Percentiles rank a stretch among this genome's conserved stretches.
phyloP scores from a whole-genome alignment of 2,888 invertebrate genomes.

The Scaptomyza parva region DNA sequence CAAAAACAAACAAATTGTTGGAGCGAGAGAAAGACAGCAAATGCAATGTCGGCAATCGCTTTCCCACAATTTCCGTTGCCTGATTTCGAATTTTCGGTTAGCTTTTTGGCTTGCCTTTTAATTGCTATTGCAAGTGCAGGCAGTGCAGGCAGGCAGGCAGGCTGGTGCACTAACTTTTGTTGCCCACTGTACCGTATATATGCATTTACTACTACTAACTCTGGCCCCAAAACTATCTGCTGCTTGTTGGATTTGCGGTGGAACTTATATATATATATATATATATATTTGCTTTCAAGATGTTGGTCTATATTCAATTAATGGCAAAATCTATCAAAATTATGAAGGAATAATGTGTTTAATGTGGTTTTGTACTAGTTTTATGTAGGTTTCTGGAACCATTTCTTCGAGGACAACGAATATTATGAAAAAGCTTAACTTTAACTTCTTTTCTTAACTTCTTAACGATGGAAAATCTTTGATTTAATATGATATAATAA shows the following conservation, averaged over 20 bases:
- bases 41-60: constrained; percentile 15
- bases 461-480: too few relatives aligned
- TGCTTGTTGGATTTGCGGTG: constrained; percentile 43
- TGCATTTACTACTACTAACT: background rate
- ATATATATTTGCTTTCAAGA: background rate
- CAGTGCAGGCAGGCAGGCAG: too few relatives aligned
- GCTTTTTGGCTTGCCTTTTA: constrained; percentile 70
- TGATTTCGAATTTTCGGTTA: constrained; percentile 37
- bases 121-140: too few relatives aligned
- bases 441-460: too few relatives aligned
- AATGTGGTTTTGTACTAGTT: too few relatives aligned
- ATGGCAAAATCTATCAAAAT: too few relatives aligned
- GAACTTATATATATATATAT: constrained; percentile 16
- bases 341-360: too few relatives aligned
- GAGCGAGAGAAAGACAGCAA: background rate
- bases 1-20: constrained; percentile 65
- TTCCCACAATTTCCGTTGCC: constrained; percentile 63
- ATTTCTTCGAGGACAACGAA: too few relatives aligned
- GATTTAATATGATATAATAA: too few relatives aligned
- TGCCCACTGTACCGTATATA: constrained; percentile 58
- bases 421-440: too few relatives aligned
- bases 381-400: too few relatives aligned
- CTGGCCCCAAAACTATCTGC: constrained; percentile 22
- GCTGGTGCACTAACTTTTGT: constrained; percentile 47
- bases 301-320: background rate